Evolutionary conservation across 2,113 vertebrate species (phyloP).

Genomic region (Hypanus sabinus): DNA sequence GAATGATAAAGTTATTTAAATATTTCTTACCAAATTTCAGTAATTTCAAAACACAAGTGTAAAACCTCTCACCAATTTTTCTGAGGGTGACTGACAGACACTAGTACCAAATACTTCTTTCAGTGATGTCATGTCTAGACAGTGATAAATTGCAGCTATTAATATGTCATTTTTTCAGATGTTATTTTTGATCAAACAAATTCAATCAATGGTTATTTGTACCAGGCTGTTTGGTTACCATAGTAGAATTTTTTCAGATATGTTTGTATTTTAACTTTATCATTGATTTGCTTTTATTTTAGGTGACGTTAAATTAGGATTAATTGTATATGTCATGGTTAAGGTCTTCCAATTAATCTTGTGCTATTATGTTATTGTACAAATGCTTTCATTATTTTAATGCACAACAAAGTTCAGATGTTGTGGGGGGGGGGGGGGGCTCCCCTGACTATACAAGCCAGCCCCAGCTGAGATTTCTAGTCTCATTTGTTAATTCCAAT

Average conservation of each 20-base stretch:
- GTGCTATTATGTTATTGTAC: background rate
- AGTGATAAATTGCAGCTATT: slow-evolving; percentile 34
- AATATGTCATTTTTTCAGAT: slow-evolving; percentile 18
- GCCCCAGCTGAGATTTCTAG: background rate
- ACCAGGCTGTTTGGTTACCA: background rate
- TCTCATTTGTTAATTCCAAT: background rate
- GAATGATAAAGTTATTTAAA: slow-evolving; percentile 27
- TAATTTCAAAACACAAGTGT: background rate
- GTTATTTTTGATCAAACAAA: slow-evolving; percentile 32
- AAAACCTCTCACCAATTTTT: background rate
- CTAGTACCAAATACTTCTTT: slow-evolving; percentile 25
- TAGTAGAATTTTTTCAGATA: background rate
- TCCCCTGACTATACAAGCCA: background rate
- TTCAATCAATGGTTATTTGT: background rate
- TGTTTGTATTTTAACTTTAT: slow-evolving; percentile 23
- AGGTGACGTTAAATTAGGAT: background rate
- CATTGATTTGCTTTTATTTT: slow-evolving; percentile 25
- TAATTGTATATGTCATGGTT: slow-evolving; percentile 17
- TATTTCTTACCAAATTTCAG: slow-evolving; percentile 23
- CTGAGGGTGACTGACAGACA: slow-evolving; percentile 9
- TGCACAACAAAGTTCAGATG: background rate
- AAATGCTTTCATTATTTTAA: slow-evolving; percentile 19
- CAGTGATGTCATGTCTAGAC: slow-evolving; percentile 37
- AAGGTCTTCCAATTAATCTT: background rate
- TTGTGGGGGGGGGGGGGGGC: too few species aligned